Base-by-base conservation (phyloP, 2,797 vertebrate genomes). In the Hoplostethus mediterraneus region DNA sequence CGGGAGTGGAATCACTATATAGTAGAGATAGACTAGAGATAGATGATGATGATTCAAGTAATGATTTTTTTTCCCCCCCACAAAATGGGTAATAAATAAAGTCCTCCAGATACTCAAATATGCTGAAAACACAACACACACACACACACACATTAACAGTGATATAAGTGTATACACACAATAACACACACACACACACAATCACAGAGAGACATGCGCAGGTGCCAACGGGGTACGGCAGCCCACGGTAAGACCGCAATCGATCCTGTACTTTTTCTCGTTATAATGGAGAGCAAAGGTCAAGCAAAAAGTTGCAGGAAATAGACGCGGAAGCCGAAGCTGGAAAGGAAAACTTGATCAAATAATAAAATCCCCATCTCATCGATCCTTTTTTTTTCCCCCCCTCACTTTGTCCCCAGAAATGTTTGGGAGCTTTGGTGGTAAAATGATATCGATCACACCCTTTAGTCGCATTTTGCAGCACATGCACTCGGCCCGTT, bases 401-500 rank as follows among this genome's bases (percentile, higher is more conserved):
- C 49, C 49, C 31, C 6, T 4, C 31, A 33, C 31, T 33, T 33
- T 33, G 0, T 14, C 38, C 14, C 17, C 12, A 40, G 47, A 33
- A 33, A 33, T 6, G 33, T 33, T 36, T 33, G 2, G 49, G 36
- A 62, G 25, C 63, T 72, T 40, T 33, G 28, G 10, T 31, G 44
- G 14, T 47, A 21, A 21, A 21, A 21, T 61, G 52, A 36, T 70
- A 10, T 64, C 74, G 49, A 73, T 73, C 61, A 28, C 58, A 77
- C 54, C 62, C 71, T 63, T 60, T 63, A 40, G 48, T 82, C 53
- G 5, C 67, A 61, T 76, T 89, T 87, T 81, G 90, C 81, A 81
- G 73, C 73, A 49, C 73, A 57, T 36, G 21, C 21, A 21, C 21
- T n/a, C n/a, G n/a, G n/a, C 67, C 79, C 75, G 81, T 87, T 85